Conservation (phyloP, 2,113 vertebrate species). For the Rhynchomys soricoides region DNA sequence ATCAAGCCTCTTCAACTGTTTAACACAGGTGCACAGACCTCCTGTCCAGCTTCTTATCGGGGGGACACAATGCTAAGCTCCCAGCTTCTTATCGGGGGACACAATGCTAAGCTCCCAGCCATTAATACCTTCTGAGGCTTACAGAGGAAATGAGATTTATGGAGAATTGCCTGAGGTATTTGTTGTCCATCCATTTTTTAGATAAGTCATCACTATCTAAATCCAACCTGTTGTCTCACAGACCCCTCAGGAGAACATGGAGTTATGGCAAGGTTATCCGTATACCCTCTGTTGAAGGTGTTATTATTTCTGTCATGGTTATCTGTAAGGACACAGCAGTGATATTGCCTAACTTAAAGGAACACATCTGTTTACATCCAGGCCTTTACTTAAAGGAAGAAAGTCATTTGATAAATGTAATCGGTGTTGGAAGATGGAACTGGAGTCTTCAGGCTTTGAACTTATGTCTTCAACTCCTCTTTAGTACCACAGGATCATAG, state of each 20-base stretch:
- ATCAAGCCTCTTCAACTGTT: background rate
- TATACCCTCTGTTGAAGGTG: background rate
- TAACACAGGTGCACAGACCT: background rate
- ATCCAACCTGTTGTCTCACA: constrained; percentile 30
- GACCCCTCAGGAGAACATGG: background rate
- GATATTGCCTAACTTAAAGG: constrained; percentile 35
- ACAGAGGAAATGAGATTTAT: background rate
- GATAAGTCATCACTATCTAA: constrained; percentile 43
- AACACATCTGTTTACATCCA: background rate
- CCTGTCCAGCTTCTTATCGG: background rate
- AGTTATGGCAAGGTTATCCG: background rate
- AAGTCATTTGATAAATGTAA: background rate
- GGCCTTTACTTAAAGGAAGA: constrained; percentile 9
- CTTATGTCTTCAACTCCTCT: background rate
- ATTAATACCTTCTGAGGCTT: background rate
- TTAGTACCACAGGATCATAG: rapidly evolving
- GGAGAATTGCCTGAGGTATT: background rate
- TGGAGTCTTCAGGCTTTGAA: background rate
- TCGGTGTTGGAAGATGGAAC: background rate
- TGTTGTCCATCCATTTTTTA: background rate
- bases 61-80: background rate
- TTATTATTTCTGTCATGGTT: constrained; percentile 32
- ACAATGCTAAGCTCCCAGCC: background rate
- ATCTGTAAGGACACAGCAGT: constrained; percentile 17
- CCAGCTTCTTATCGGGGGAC: background rate